Percentiles rank a stretch among this genome's conserved stretches.
These are phyloP conservation scores for Seira ritae DNA, from an alignment of 2,888 invertebrate species.

Conservation along the genomic window DNA sequence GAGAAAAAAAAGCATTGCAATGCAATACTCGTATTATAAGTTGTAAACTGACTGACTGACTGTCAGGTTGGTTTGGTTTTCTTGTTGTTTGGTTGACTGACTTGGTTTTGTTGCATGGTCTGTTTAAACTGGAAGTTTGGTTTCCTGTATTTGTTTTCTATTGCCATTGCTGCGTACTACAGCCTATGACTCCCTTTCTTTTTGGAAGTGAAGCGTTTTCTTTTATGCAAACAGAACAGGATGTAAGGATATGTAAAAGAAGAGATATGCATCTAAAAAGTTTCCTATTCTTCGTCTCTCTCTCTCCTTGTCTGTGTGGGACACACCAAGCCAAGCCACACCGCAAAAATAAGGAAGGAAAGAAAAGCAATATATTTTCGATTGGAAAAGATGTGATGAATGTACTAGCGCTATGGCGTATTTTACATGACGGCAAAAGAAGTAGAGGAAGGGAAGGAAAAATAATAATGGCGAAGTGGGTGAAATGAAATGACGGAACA, in stretches of 20 bases:
- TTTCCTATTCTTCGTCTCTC: not conserved
- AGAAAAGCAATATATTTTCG: conserved; percentile 33
- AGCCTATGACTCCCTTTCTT: too few relatives aligned
- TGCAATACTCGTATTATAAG: conserved; percentile 19
- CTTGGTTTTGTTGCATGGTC: conserved; percentile 54
- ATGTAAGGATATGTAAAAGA: conserved; percentile 5
- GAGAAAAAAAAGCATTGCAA: conserved; percentile 29
- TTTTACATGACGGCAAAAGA: not conserved
- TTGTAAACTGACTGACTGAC: conserved; percentile 55
- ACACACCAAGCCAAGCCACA: too few relatives aligned
- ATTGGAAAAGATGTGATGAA: conserved; percentile 29
- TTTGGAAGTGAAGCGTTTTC: too few relatives aligned
- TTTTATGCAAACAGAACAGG: conserved; percentile 8
- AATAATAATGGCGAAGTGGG: conserved; percentile 33
- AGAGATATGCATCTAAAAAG: conserved; percentile 37
- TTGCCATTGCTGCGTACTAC: too few relatives aligned
- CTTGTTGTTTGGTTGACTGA: conserved; percentile 58
- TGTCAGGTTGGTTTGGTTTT: conserved; percentile 61
- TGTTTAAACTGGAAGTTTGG: conserved; percentile 56
- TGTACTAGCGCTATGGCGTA: not conserved
- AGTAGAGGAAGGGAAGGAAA: conserved; percentile 16
- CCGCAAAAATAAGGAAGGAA: not conserved
- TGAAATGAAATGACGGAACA: conserved; percentile 46
- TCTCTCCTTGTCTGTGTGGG: too few relatives aligned
- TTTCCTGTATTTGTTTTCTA: conserved; percentile 62